These are phyloP conservation scores for Anthoscopus minutus DNA, from an alignment of 2,113 vertebrate genomes.

Conservation along the genomic window DNA sequence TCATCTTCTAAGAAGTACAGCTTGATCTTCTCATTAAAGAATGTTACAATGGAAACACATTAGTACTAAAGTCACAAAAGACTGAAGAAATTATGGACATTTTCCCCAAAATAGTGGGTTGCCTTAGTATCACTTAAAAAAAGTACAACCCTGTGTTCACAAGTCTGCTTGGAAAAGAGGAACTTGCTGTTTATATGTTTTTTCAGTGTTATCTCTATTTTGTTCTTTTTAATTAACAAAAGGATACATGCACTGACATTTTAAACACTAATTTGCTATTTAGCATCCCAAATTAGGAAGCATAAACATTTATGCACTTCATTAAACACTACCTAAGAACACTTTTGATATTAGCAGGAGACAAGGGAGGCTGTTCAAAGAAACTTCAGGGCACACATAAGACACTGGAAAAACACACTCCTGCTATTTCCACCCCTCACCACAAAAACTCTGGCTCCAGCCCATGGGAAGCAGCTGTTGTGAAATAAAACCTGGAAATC, in stretches of 20 bases:
- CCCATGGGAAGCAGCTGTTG: background rate
- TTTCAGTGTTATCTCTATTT: background rate
- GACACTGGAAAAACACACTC: background rate
- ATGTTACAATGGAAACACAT: conserved; percentile 2
- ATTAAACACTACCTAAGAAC: conserved; percentile 52
- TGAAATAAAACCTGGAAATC: background rate
- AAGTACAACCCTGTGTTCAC: background rate
- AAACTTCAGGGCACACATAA: background rate
- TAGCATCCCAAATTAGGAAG: conserved; percentile 36
- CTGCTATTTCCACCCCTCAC: background rate
- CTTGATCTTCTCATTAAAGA: background rate
- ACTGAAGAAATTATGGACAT: background rate
- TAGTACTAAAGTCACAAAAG: background rate
- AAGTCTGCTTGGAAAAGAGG: background rate
- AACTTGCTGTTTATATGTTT: background rate
- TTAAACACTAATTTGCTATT: conserved; percentile 24
- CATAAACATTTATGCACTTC: conserved; percentile 36
- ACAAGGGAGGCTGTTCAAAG: background rate
- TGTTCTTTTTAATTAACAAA: conserved; percentile 36
- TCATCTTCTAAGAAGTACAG: background rate
- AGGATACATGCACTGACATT: background rate
- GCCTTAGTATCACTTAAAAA: background rate
- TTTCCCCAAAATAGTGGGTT: background rate
- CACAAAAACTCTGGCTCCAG: background rate
- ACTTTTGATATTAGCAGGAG: background rate